Conservation (phyloP, 2,113 vertebrate genomes). For the Cariama cristata region DNA sequence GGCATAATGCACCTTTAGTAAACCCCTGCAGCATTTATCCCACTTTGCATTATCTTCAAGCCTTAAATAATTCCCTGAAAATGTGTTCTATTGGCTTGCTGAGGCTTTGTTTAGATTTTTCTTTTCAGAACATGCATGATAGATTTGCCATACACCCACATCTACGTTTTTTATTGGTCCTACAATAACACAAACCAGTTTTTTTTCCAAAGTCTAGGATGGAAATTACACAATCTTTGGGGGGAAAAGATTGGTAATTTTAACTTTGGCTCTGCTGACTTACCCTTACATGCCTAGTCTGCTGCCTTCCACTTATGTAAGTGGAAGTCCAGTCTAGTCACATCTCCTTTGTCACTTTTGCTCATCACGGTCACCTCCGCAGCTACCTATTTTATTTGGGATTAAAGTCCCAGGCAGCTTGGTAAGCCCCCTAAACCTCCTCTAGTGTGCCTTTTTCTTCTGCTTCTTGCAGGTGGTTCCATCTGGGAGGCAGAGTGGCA, state of each 20-base stretch:
- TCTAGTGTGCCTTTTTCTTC: neutral
- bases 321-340: neutral
- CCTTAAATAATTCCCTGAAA: neutral
- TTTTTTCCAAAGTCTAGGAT: neutral
- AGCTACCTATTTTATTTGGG: neutral
- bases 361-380: neutral
- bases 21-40: neutral
- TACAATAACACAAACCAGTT: neutral
- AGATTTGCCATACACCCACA: neutral
- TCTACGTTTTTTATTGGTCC: neutral
- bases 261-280: neutral
- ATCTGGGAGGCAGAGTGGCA: neutral
- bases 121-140: neutral
- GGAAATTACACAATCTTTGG: neutral
- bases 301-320: neutral
- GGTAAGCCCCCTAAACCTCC: neutral
- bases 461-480: too few species aligned
- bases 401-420: neutral
- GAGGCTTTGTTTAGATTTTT: neutral
- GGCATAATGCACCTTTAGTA: neutral
- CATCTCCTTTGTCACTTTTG: neutral
- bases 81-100: neutral
- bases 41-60: neutral
- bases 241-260: neutral
- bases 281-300: neutral